A percentile compares a stretch with the other conserved stretches of the same genome.
Conservation (phyloP, 92 coral and sea anemone genomes). For the Siderastrea radians region DNA sequence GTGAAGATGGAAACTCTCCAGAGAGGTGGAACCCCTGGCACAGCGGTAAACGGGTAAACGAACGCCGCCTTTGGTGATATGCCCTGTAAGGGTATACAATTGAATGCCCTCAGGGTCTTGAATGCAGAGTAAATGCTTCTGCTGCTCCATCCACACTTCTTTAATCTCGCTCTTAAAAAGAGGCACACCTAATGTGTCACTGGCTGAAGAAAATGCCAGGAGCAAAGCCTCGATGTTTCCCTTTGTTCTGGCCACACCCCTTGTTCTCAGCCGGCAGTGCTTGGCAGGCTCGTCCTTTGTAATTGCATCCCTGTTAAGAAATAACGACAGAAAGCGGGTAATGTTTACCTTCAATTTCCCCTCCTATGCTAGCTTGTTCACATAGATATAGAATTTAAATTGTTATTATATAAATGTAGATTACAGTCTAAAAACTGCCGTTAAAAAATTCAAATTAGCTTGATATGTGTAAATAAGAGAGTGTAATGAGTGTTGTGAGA, state of each 20-base stretch:
- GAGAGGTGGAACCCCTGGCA: constrained; percentile 71
- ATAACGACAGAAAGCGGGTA: background rate
- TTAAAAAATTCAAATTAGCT: too few species aligned
- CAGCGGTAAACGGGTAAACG: constrained; percentile 67
- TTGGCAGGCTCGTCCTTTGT: constrained; percentile 15
- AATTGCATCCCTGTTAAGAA: background rate
- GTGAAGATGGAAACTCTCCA: constrained; percentile 79
- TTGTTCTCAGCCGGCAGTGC: constrained; percentile 39
- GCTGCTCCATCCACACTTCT: constrained; percentile 43
- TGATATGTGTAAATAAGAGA: too few species aligned
- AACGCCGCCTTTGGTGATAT: constrained; percentile 46
- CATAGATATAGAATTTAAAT: too few species aligned
- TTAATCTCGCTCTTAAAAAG: constrained; percentile 2
- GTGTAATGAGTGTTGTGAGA: too few species aligned
- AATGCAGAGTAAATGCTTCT: constrained; percentile 55
- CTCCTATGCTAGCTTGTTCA: background rate
- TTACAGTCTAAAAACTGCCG: too few species aligned
- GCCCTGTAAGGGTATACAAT: constrained; percentile 56
- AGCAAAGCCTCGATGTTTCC: constrained; percentile 6
- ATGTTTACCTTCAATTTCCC: background rate
- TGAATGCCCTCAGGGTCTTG: constrained; percentile 63
- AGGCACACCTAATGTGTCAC: constrained; percentile 57
- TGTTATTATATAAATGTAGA: too few species aligned
- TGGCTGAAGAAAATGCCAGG: constrained; percentile 20
- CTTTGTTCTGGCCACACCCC: constrained; percentile 9